Evolutionary conservation across 1,140 invertebrate genomes (phyloP).

Genomic region (Colletes gigas): DNA sequence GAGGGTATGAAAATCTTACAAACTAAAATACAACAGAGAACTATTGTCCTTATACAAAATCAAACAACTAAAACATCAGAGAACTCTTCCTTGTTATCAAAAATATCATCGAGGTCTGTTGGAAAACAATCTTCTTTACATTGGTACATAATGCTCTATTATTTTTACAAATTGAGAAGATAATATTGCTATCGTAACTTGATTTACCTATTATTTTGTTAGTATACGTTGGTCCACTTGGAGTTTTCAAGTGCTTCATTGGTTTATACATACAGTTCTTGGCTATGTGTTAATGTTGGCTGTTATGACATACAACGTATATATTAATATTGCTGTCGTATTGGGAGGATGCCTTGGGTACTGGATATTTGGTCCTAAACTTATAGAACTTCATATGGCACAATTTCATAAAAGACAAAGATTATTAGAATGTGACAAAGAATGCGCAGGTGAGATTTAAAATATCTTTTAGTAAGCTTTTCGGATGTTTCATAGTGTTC

Average conservation of each 20-base stretch:
- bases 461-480: not conserved
- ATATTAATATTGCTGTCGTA: slow-evolving; percentile 87
- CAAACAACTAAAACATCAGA: slow-evolving; percentile 59
- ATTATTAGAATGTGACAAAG: slow-evolving; percentile 66
- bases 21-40: slow-evolving; percentile 66
- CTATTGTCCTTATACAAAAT: slow-evolving; percentile 42
- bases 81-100: slow-evolving; percentile 72
- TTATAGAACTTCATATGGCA: slow-evolving; percentile 70
- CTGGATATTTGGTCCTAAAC: slow-evolving; percentile 82
- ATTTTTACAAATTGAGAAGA: not conserved
- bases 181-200: slow-evolving; percentile 13
- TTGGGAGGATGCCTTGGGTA: slow-evolving; percentile 90
- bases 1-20: slow-evolving; percentile 82
- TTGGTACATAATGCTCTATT: slow-evolving; percentile 59
- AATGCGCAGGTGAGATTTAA: slow-evolving; percentile 71
- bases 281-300: slow-evolving; percentile 94
- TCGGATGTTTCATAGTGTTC: not conserved
- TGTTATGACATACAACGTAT: slow-evolving; percentile 94
- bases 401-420: slow-evolving; percentile 59
- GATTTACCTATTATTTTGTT: slow-evolving; percentile 13
- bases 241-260: slow-evolving; percentile 73
- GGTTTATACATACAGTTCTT: slow-evolving; percentile 82
- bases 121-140: slow-evolving; percentile 30
- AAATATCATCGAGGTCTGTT: slow-evolving; percentile 61
- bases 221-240: slow-evolving; percentile 68